Evolutionary conservation across 2,113 vertebrate genomes (phyloP), one percentile per base, ranked within the genome.

Genomic region (Neogale vison): DNA sequence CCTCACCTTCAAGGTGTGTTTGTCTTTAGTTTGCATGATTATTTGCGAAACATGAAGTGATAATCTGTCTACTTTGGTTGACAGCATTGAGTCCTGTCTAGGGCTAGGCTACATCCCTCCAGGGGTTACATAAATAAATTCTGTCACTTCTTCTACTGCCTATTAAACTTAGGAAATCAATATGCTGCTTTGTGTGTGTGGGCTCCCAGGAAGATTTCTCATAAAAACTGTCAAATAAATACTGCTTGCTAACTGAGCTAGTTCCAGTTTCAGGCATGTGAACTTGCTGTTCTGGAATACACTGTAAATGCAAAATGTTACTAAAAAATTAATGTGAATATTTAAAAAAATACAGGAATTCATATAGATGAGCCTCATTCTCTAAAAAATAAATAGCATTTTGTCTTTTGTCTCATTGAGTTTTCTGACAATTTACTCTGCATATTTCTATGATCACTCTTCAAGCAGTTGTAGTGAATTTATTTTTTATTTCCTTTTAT

Each of bases 101-200:
- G 36, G 31, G 50, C 21, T 67, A 69, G 7, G n/a, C 76, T 96
- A 29, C 39, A 67, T 85, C 90, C 80, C 95, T 90, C n/a, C 26
- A 95, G 80, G 87, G 96, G 65, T 91, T 72, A 92, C 74, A 77
- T 81, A 97, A 95, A 96, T 93, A 97, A 97, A 97, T 97, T 59
- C 95, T 96, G 82, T 84, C 87, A 79, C 76, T 42, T 97, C 76
- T 42, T 97, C 77, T 63, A 69, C 79, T 84, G 79, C 42, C 50
- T 91, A 29, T 90, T 92, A 95, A 96, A 42, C 55, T 26, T 63
- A n/a, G 55, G 50, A 94, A 93, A 96, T 96, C 90, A 97, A 92
- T 88, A 95, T 72, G n/a, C 36, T 94, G 96, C 45, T 85, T 26
- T 89, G 34, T 39, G 5, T 83, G 10, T 95, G 29, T 52, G 63